Conservation (phyloP, 2,888 invertebrate species). For the Eilema griseolum region DNA sequence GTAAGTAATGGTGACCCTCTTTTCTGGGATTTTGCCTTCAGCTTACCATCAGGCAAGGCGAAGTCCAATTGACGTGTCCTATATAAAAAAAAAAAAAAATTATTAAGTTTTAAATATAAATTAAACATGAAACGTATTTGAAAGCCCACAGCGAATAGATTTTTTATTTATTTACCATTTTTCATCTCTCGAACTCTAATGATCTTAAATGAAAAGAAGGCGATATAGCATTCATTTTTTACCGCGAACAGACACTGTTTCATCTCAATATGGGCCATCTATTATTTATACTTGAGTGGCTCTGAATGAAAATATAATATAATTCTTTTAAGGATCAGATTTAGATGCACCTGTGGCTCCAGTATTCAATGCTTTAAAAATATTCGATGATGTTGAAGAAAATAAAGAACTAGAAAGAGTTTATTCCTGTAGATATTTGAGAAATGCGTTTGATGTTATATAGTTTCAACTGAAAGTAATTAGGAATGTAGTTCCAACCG, state of each 20-base stretch:
- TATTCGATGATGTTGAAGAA: constrained; percentile 38
- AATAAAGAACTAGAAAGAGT: constrained; percentile 44
- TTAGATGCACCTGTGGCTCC: constrained; percentile 51
- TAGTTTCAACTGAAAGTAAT: constrained; percentile 27
- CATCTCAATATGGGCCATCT: constrained; percentile 65
- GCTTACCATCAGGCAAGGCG: too few species aligned
- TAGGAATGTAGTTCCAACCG: constrained; percentile 27
- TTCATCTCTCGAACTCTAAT: constrained; percentile 78
- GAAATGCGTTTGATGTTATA: constrained; percentile 47
- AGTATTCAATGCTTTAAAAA: constrained; percentile 39
- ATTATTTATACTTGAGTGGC: constrained; percentile 67
- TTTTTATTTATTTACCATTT: constrained; percentile 76
- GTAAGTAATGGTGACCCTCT: too few species aligned
- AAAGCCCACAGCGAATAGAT: constrained; percentile 56
- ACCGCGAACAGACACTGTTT: constrained; percentile 51
- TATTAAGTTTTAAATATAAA: constrained; percentile 1
- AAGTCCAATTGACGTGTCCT: too few species aligned
- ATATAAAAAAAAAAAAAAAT: too few species aligned
- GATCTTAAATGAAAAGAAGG: constrained; percentile 82
- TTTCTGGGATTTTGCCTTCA: too few species aligned
- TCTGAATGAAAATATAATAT: constrained; percentile 56
- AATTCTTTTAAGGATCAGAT: constrained; percentile 51
- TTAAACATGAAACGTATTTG: constrained; percentile 3
- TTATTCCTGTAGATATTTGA: constrained; percentile 33
- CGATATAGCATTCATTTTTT: constrained; percentile 69